Evolutionary conservation across 2,888 invertebrate species (phyloP).

Genomic region (Crocallis elinguaria): DNA sequence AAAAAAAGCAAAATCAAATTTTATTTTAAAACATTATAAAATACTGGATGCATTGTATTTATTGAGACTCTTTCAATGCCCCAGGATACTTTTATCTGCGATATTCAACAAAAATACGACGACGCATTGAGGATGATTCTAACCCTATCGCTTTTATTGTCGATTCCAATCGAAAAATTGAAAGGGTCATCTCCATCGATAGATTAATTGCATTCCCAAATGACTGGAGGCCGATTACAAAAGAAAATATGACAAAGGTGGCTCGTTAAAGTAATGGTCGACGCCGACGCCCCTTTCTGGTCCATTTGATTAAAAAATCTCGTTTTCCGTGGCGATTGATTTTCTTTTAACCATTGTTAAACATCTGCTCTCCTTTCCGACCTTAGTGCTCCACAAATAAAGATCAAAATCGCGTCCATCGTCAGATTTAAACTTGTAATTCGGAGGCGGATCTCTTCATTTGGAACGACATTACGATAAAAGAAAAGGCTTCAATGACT

Average conservation of each 20-base stretch:
- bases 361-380: slow-evolving; percentile 34
- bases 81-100: neutral
- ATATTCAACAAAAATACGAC: neutral
- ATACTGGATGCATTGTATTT: no score
- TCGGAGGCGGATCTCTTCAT: slow-evolving; percentile 64
- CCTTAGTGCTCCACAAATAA: slow-evolving; percentile 40
- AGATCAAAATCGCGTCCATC: slow-evolving; percentile 10
- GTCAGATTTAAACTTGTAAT: slow-evolving; percentile 43
- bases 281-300: slow-evolving; percentile 71
- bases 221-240: slow-evolving; percentile 60
- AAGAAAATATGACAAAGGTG: slow-evolving; percentile 80
- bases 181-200: slow-evolving; percentile 41
- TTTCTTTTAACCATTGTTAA: slow-evolving; percentile 61
- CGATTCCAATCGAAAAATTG: slow-evolving; percentile 33
- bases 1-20: no score
- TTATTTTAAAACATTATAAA: no score
- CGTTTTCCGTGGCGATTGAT: slow-evolving; percentile 74
- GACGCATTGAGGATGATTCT: neutral
- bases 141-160: slow-evolving; percentile 1
- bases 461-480: slow-evolving; percentile 69
- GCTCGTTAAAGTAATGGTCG: slow-evolving; percentile 77
- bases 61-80: no score
- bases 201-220: slow-evolving; percentile 67
- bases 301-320: slow-evolving; percentile 78
- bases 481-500: slow-evolving; percentile 69